Percentiles rank a stretch among this genome's conserved stretches.
phyloP scores from a whole-genome alignment of 2,113 vertebrate genomes.

The Ascaphus truei region DNA sequence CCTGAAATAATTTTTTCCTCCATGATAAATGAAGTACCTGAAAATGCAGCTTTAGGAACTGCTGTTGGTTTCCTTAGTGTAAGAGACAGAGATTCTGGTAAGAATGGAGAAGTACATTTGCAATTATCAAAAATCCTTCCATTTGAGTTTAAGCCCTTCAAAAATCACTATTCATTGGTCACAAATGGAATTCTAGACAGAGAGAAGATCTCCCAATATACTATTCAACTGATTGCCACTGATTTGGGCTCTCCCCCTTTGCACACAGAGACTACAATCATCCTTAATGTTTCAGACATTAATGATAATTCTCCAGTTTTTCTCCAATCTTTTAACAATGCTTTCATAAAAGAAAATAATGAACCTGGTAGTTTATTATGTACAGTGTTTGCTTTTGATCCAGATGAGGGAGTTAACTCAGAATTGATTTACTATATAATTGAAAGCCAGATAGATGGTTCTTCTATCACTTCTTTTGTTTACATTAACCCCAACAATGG shows the following conservation, averaged over 20 bases:
- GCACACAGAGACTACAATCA: conserved; percentile 58
- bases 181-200: conserved; percentile 67
- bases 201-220: conserved; percentile 59
- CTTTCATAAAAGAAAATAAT: conserved; percentile 70
- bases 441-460: conserved; percentile 54
- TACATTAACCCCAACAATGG: conserved; percentile 74
- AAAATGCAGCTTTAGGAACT: conserved; percentile 66
- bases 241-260: conserved; percentile 74
- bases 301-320: conserved; percentile 79
- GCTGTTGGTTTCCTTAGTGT: conserved; percentile 75
- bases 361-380: conserved; percentile 71
- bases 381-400: conserved; percentile 70
- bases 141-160: conserved; percentile 75
- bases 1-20: conserved; percentile 67
- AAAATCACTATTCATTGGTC: conserved; percentile 85
- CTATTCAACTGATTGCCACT: conserved; percentile 62
- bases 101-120: conserved; percentile 67
- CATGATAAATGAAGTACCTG: conserved; percentile 65
- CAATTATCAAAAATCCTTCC: conserved; percentile 61
- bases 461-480: conserved; percentile 68
- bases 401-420: conserved; percentile 66
- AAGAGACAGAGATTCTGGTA: conserved; percentile 70
- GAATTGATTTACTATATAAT: conserved; percentile 66
- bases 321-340: conserved; percentile 60
- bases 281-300: conserved; percentile 76